Evolutionary conservation across 1,140 invertebrate species (phyloP).

Genomic region (Trypoxylus dichotomus): DNA sequence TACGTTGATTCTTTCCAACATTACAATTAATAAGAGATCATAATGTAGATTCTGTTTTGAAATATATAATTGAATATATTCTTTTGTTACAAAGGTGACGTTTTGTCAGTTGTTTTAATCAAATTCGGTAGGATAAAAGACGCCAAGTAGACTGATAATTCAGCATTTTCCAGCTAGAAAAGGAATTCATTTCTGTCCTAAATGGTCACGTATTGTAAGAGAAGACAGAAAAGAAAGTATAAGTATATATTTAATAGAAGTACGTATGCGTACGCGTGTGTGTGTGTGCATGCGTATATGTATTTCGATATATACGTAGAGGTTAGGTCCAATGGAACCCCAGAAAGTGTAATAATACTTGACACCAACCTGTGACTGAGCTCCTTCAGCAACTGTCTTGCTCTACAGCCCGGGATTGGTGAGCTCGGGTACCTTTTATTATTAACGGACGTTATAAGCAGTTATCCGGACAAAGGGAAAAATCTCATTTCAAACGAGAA

Average conservation of each 20-base stretch:
- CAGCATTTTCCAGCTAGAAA: neutral
- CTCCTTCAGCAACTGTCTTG: constrained; percentile 38
- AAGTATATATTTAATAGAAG: too few species aligned
- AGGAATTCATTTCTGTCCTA: neutral
- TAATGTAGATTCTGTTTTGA: too few species aligned
- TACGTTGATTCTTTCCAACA: too few species aligned
- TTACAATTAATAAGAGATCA: too few species aligned
- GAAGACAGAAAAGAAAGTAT: neutral
- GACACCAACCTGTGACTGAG: constrained; percentile 37
- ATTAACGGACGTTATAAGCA: constrained; percentile 41
- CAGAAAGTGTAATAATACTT: constrained; percentile 39
- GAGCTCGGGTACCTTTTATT: constrained; percentile 37
- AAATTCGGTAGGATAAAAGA: too few species aligned
- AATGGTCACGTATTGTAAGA: neutral
- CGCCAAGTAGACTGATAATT: neutral
- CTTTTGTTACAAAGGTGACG: too few species aligned
- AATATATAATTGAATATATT: too few species aligned
- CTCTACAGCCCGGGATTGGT: neutral
- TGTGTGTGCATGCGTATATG: neutral
- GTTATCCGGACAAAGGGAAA: constrained; percentile 41
- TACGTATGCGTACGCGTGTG: neutral
- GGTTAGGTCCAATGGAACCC: neutral
- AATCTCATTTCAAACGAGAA: constrained; percentile 42
- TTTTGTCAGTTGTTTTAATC: too few species aligned
- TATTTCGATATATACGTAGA: neutral